These are phyloP conservation scores for Ormia ochracea DNA, from an alignment of 2,888 invertebrate species.

Conservation along the genomic window DNA sequence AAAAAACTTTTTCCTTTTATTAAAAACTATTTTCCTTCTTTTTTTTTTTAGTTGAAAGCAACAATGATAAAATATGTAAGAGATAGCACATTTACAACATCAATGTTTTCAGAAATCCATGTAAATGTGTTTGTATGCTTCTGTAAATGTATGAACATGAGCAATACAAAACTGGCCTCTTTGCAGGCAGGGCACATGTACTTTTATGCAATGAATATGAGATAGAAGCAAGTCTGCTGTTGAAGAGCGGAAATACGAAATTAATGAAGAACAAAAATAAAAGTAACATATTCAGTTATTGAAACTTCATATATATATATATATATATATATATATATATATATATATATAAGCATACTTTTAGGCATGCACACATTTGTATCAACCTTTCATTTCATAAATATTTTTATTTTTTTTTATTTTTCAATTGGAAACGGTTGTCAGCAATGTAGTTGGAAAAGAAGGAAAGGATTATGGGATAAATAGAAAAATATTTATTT, in stretches of 20 bases:
- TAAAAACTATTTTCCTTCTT: too few species aligned
- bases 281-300: not conserved
- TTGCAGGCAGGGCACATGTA: constrained; percentile 4
- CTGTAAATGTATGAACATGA: constrained; percentile 14
- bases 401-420: too few species aligned
- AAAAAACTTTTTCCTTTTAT: constrained; percentile 61
- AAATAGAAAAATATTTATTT: too few species aligned
- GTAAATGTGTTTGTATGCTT: too few species aligned
- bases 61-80: constrained; percentile 26
- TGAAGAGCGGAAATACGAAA: not conserved
- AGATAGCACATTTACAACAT: constrained; percentile 8
- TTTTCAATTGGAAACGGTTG: too few species aligned
- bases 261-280: not conserved
- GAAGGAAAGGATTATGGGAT: too few species aligned
- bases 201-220: not conserved
- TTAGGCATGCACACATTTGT: too few species aligned
- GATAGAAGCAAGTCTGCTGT: not conserved
- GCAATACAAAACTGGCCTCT: constrained; percentile 32
- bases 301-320: too few species aligned
- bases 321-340: too few species aligned
- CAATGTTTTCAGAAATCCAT: not conserved
- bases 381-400: too few species aligned
- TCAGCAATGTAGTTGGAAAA: too few species aligned
- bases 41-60: constrained; percentile 37
- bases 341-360: too few species aligned